Conservation (phyloP, 2,888 invertebrate genomes). For the Calameuta filiformis region DNA sequence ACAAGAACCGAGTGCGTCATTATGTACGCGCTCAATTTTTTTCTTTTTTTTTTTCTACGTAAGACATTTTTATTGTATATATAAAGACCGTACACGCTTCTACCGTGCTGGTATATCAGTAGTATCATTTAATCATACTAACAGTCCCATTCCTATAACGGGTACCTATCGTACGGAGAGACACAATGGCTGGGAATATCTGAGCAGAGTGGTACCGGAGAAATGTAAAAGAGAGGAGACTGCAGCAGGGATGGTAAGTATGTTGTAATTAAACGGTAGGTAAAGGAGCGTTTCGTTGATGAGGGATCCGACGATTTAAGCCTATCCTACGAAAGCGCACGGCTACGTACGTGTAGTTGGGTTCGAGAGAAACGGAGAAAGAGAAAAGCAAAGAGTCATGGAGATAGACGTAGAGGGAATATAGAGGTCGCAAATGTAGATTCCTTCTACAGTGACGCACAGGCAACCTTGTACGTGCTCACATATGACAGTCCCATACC, state of each 20-base stretch:
- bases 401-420: background rate
- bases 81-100: no score
- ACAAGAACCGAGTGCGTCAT: background rate
- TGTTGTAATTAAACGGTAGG: constrained; percentile 58
- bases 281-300: constrained; percentile 55
- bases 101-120: no score
- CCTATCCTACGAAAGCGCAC: constrained; percentile 37
- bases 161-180: no score
- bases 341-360: constrained; percentile 5
- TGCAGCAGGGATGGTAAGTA: constrained; percentile 35
- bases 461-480: constrained; percentile 20
- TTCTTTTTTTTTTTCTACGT: background rate
- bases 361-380: background rate
- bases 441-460: background rate
- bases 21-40: background rate
- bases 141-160: no score
- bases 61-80: no score
- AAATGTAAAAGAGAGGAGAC: constrained; percentile 28
- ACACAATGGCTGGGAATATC: no score
- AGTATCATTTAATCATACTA: no score
- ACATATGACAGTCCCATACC: constrained; percentile 27
- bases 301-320: constrained; percentile 56
- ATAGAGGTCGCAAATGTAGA: background rate
- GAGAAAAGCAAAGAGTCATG: no score
- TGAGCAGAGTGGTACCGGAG: background rate